These are phyloP conservation scores for Epinotia bilunana DNA, from an alignment of 2,888 invertebrate genomes.

Conservation along the genomic window DNA sequence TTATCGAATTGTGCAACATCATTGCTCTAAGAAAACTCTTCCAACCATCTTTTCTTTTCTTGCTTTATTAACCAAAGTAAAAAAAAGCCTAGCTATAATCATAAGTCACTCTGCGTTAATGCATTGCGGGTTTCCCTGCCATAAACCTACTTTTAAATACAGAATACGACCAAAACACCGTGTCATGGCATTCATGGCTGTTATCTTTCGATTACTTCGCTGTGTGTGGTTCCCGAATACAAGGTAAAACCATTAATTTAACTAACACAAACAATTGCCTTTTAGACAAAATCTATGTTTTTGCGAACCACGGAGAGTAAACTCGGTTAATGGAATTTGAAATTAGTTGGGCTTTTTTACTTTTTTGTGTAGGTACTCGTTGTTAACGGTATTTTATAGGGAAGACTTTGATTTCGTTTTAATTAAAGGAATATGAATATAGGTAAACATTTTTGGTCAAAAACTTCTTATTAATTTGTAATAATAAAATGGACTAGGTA, in stretches of 20 bases:
- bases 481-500: too few species aligned
- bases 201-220: conserved; percentile 26
- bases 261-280: conserved; percentile 17
- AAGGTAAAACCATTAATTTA: conserved; percentile 28
- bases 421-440: background rate
- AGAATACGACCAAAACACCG: background rate
- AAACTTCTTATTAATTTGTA: too few species aligned
- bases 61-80: too few species aligned
- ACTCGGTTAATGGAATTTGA: conserved; percentile 11
- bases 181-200: conserved; percentile 7
- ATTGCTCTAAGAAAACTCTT: too few species aligned
- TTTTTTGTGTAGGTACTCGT: background rate
- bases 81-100: too few species aligned
- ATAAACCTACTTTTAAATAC: too few species aligned
- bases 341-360: background rate
- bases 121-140: too few species aligned
- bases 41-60: too few species aligned
- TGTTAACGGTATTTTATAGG: background rate
- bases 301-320: background rate
- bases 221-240: conserved; percentile 17
- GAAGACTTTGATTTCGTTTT: background rate
- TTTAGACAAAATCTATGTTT: conserved; percentile 11
- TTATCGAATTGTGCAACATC: too few species aligned
- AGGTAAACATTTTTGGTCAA: too few species aligned
- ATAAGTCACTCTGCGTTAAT: too few species aligned